phyloP scores from a whole-genome alignment of 2,113 vertebrate genomes.

The Myanophis thanlyinensis region DNA sequence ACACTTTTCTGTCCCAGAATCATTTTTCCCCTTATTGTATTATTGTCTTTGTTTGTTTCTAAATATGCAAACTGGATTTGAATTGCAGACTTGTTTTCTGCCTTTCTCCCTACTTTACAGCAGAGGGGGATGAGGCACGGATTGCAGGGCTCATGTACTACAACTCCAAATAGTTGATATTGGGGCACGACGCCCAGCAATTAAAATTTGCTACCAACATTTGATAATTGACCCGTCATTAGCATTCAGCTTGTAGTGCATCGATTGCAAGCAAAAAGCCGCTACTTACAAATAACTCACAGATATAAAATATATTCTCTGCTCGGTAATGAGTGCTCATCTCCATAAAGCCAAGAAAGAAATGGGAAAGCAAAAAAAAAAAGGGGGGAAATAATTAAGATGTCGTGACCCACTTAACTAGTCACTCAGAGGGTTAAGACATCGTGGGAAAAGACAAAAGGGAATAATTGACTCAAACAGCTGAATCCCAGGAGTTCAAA shows the following conservation, averaged over 20 bases:
- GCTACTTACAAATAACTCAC: background rate
- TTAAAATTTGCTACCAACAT: background rate
- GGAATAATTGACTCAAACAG: background rate
- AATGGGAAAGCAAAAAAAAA: background rate
- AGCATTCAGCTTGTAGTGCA: background rate
- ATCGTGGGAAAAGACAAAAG: background rate
- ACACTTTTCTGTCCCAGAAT: background rate
- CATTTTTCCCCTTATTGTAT: constrained; percentile 13
- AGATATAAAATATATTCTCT: background rate
- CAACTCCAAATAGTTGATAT: background rate
- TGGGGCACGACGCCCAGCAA: too few relatives aligned
- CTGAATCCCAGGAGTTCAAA: background rate
- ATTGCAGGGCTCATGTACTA: background rate
- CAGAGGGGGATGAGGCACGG: background rate
- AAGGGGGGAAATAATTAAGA: background rate
- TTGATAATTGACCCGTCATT: background rate
- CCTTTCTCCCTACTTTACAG: background rate
- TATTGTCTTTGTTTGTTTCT: background rate
- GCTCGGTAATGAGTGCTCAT: background rate
- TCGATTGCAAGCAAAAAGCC: background rate
- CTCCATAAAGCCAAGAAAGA: background rate
- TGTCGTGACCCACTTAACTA: background rate
- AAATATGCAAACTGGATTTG: background rate
- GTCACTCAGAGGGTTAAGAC: background rate
- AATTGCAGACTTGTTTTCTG: background rate